phyloP scores from a whole-genome alignment of 1,140 invertebrate species.

The Catajapyx aquilonaris region DNA sequence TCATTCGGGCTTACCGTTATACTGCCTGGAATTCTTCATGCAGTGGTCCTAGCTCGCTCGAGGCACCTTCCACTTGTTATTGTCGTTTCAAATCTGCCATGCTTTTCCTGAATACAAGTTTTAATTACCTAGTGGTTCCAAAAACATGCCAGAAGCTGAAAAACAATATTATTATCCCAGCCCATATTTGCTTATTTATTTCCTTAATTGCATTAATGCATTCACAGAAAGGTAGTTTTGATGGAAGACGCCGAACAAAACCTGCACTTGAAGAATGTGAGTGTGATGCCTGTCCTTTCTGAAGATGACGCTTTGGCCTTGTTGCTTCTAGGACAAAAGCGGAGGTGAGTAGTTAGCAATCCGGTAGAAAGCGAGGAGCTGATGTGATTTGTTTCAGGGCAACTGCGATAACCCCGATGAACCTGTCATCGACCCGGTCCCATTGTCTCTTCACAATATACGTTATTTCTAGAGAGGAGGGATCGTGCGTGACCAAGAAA shows the following conservation, averaged over 20 bases:
- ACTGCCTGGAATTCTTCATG: too few species aligned
- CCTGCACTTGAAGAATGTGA: constrained; percentile 36
- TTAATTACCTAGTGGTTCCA: too few species aligned
- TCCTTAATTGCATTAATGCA: too few species aligned
- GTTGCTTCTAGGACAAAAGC: constrained; percentile 34
- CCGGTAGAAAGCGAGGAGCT: neutral
- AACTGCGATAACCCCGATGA: constrained; percentile 41
- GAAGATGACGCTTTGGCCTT: constrained; percentile 37
- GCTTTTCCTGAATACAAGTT: too few species aligned
- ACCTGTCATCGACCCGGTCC: constrained; percentile 38
- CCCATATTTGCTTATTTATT: too few species aligned
- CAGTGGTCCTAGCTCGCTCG: too few species aligned
- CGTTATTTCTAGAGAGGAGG: constrained; percentile 24
- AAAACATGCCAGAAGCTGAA: too few species aligned
- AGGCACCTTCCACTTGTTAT: too few species aligned
- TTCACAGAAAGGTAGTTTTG: constrained; percentile 27
- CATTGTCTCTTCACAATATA: constrained; percentile 45
- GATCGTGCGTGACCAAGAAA: constrained; percentile 24
- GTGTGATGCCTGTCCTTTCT: constrained; percentile 27
- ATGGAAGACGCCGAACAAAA: constrained; percentile 34
- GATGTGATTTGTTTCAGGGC: constrained; percentile 20
- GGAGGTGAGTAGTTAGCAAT: constrained; percentile 18
- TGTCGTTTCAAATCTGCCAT: too few species aligned
- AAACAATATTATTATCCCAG: too few species aligned
- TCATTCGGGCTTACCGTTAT: too few species aligned